phyloP scores from a whole-genome alignment of 2,888 invertebrate genomes.

The Cylloceria caligata region DNA sequence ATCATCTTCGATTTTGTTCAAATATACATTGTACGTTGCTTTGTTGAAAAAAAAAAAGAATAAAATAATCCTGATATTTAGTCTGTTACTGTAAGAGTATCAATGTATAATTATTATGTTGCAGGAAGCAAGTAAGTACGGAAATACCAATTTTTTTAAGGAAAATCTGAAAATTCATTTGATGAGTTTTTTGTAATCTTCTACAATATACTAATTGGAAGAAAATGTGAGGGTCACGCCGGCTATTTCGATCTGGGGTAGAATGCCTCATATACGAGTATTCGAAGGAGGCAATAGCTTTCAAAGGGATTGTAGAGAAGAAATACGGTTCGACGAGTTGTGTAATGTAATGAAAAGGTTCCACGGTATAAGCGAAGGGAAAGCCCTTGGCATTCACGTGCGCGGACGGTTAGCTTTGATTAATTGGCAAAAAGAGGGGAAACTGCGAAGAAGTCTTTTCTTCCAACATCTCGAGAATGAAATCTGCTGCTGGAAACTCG shows the following conservation, averaged over 20 bases:
- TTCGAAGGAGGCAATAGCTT: constrained; percentile 23
- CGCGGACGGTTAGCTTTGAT: constrained; percentile 67
- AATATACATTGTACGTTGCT: too few species aligned
- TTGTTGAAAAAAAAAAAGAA: too few species aligned
- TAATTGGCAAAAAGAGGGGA: constrained; percentile 68
- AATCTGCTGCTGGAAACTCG: constrained; percentile 57
- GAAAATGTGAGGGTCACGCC: not conserved
- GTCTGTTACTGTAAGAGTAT: too few species aligned
- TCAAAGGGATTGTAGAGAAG: constrained; percentile 44
- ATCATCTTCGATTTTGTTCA: too few species aligned
- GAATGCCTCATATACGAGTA: constrained; percentile 18
- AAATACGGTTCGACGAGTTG: constrained; percentile 54
- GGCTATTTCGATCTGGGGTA: not conserved
- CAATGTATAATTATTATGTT: not conserved
- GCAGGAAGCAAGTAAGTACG: too few species aligned
- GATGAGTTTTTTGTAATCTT: not conserved
- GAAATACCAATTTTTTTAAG: not conserved
- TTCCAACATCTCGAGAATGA: constrained; percentile 52
- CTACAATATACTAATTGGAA: not conserved
- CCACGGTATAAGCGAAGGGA: constrained; percentile 32
- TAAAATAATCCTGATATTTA: too few species aligned
- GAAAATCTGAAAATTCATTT: not conserved
- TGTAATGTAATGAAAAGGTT: constrained; percentile 57
- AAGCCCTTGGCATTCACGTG: constrained; percentile 53
- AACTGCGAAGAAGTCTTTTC: constrained; percentile 47